A percentile compares a stretch with the other conserved stretches of the same genome.
Evolutionary conservation across 2,888 invertebrate species (phyloP).

Genomic region (Teleiodes luculella): DNA sequence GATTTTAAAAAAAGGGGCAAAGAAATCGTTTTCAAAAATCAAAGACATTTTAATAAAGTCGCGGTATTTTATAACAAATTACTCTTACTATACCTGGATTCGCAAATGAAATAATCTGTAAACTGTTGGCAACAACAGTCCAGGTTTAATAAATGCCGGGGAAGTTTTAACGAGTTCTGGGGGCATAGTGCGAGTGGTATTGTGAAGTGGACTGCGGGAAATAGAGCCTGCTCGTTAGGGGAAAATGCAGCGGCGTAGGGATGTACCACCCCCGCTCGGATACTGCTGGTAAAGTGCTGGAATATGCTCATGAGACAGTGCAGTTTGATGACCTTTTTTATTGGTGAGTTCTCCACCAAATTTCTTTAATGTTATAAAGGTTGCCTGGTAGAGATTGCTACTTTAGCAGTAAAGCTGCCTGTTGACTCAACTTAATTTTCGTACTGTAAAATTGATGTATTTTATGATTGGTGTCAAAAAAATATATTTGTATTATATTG

Average conservation of each 20-base stretch:
- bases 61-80: neutral
- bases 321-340: conserved; percentile 51
- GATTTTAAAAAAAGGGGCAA: too few relatives aligned
- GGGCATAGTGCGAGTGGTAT: conserved; percentile 43
- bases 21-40: too few relatives aligned
- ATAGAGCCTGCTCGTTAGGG: conserved; percentile 26
- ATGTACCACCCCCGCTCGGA: conserved; percentile 35
- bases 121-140: neutral
- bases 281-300: conserved; percentile 25
- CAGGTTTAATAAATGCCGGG: neutral
- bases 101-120: neutral
- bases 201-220: conserved; percentile 33
- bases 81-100: neutral
- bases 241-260: conserved; percentile 41
- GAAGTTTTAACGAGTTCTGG: conserved; percentile 46
- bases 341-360: conserved; percentile 46
- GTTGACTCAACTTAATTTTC: too few relatives aligned
- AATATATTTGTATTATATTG: too few relatives aligned
- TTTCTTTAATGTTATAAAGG: too few relatives aligned
- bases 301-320: conserved; percentile 50
- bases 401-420: too few relatives aligned
- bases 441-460: too few relatives aligned
- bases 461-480: too few relatives aligned
- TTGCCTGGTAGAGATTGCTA: too few relatives aligned
- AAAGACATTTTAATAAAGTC: neutral